phyloP scores from a whole-genome alignment of 2,888 invertebrate genomes.

The Cerceris rybyensis region DNA sequence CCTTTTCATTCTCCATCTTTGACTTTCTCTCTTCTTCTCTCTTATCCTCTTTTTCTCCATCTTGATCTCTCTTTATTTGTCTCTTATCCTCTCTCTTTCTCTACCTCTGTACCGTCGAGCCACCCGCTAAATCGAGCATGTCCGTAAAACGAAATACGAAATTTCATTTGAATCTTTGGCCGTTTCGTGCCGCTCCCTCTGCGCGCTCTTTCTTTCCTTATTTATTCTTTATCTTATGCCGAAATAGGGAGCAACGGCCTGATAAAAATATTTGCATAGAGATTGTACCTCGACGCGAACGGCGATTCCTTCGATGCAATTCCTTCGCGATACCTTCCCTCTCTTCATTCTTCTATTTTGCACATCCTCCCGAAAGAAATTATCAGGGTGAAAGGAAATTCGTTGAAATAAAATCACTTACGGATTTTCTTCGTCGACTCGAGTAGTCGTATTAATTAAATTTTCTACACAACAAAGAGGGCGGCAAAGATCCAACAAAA shows the following conservation, averaged over 20 bases:
- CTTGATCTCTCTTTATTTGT: conserved; percentile 21
- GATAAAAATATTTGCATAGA: conserved; percentile 56
- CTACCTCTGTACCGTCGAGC: conserved; percentile 34
- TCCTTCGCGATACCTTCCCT: too few relatives aligned
- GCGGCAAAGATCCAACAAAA: not conserved
- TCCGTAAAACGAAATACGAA: conserved; percentile 61
- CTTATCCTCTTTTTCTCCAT: conserved; percentile 2
- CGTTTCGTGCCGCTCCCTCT: conserved; percentile 17
- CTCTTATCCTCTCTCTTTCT: conserved; percentile 9
- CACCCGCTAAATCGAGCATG: conserved; percentile 70
- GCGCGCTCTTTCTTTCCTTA: conserved; percentile 23
- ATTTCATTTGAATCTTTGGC: conserved; percentile 68
- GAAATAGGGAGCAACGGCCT: conserved; percentile 27
- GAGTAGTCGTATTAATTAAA: not conserved
- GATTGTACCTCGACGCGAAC: conserved; percentile 28
- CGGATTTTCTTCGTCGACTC: too few relatives aligned
- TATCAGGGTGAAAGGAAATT: too few relatives aligned
- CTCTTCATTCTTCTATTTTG: not conserved
- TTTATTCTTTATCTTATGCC: conserved; percentile 48
- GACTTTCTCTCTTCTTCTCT: conserved; percentile 11
- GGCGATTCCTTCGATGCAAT: conserved; percentile 13
- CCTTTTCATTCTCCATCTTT: conserved; percentile 43
- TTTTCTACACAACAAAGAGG: not conserved
- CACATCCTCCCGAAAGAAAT: too few relatives aligned
- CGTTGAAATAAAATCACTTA: too few relatives aligned